Conservation (phyloP, 2,797 vertebrate genomes). For the Mormyrops boulengeri region DNA sequence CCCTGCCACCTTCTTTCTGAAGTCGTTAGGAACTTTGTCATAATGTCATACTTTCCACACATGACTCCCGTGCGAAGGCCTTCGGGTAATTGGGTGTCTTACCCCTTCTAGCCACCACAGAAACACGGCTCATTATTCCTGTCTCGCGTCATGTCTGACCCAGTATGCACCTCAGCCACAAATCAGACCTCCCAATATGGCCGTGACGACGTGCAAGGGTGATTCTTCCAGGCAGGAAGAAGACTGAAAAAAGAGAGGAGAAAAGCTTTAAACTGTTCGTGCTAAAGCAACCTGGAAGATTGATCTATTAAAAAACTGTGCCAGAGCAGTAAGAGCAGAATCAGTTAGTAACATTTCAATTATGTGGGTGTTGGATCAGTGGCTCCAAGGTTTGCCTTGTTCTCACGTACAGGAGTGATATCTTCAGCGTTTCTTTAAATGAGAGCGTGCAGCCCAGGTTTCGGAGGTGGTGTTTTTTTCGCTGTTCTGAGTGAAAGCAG, state of each 20-base stretch:
- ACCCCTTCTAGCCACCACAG: neutral
- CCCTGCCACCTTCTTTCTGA: neutral
- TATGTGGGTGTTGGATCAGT: conserved; percentile 25
- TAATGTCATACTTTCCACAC: neutral
- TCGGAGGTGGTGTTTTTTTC: conserved; percentile 24
- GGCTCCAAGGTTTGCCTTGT: conserved; percentile 4
- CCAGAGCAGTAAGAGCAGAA: conserved; percentile 17
- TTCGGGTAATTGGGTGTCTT: neutral
- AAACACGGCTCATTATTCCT: neutral
- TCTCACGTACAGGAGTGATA: conserved; percentile 21
- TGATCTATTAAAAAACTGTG: conserved; percentile 6
- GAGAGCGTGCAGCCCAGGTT: conserved; percentile 15
- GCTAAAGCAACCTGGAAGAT: neutral
- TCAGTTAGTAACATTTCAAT: conserved; percentile 16
- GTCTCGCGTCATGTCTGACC: neutral
- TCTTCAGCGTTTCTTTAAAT: conserved; percentile 12
- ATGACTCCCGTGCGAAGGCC: neutral
- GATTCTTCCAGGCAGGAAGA: neutral
- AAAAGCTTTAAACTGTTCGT: neutral
- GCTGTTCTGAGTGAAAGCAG: neutral
- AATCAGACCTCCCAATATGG: conserved; percentile 8
- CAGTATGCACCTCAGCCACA: conserved; percentile 8
- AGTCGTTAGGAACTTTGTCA: neutral
- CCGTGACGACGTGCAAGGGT: conserved; percentile 12
- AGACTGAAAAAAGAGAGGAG: neutral